phyloP scores from a whole-genome alignment of 2,797 vertebrate species.

The Fringilla coelebs region DNA sequence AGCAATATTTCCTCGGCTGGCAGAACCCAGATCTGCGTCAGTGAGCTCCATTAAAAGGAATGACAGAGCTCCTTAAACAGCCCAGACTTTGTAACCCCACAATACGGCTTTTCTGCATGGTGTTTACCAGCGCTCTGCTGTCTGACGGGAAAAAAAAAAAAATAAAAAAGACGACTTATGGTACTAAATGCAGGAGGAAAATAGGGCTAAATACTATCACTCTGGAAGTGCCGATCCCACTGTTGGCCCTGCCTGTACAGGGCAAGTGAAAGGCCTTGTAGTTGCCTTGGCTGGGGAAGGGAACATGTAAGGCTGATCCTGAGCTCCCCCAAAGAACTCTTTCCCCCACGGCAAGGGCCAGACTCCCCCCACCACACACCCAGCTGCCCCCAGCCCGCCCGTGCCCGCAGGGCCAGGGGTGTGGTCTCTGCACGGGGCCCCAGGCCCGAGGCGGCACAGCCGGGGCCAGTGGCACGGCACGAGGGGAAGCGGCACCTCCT shows the following conservation, averaged over 20 bases:
- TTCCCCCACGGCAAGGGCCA: neutral
- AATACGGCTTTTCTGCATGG: conserved; percentile 61
- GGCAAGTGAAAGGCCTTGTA: neutral
- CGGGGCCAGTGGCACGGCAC: neutral
- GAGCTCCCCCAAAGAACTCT: neutral
- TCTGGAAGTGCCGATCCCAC: neutral
- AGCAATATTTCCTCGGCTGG: conserved; percentile 63
- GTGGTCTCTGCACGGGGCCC: neutral
- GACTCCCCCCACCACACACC: fast-evolving
- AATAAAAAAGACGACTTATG: neutral
- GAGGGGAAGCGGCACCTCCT: neutral
- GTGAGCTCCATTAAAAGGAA: conserved; percentile 64
- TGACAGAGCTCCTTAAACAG: conserved; percentile 63
- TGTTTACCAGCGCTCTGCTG: conserved; percentile 59
- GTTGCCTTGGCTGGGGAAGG: neutral
- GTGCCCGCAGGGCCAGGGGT: neutral
- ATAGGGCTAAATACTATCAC: conserved; percentile 20
- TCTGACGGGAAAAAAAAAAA: conserved; percentile 11
- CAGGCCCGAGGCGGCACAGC: neutral
- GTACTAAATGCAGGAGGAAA: conserved; percentile 50
- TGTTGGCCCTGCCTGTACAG: neutral
- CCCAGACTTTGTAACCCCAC: conserved; percentile 65
- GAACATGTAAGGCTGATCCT: neutral
- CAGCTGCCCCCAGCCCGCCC: neutral
- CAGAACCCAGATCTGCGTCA: conserved; percentile 66